Percentiles rank a stretch among this genome's conserved stretches.
Conservation (phyloP, 2,888 invertebrate genomes). For the Dolomedes plantarius region DNA sequence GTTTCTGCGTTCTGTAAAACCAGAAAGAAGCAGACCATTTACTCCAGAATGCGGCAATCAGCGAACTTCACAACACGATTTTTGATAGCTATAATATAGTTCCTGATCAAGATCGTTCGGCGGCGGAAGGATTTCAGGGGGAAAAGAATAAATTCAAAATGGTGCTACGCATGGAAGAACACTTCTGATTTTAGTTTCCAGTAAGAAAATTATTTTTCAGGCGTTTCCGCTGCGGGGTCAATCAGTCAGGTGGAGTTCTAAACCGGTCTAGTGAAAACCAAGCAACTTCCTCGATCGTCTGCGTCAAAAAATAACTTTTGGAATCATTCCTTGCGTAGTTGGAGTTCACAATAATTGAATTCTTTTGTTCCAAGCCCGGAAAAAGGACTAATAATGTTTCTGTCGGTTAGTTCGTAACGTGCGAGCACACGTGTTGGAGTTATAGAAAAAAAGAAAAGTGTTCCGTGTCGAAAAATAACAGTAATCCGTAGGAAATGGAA, state of each 20-base stretch:
- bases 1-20: too few relatives aligned
- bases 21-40: neutral
- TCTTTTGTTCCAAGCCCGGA: neutral
- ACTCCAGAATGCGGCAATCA: neutral
- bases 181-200: constrained; percentile 34
- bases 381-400: neutral
- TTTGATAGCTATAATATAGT: too few relatives aligned
- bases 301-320: constrained; percentile 27
- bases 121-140: neutral
- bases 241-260: constrained; percentile 42
- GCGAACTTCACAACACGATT: neutral
- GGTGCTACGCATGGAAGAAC: constrained; percentile 34
- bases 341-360: neutral
- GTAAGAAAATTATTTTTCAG: constrained; percentile 28
- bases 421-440: too few relatives aligned
- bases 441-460: too few relatives aligned
- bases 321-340: neutral
- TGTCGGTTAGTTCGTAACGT: too few relatives aligned
- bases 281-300: constrained; percentile 47
- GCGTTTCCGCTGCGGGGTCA: constrained; percentile 53
- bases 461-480: too few relatives aligned
- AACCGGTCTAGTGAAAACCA: constrained; percentile 34
- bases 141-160: constrained; percentile 10
- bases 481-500: too few relatives aligned
- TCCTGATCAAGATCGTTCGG: neutral